Evolutionary conservation across 2,797 vertebrate species (phyloP).

Genomic region (Enteromius viviparus): DNA sequence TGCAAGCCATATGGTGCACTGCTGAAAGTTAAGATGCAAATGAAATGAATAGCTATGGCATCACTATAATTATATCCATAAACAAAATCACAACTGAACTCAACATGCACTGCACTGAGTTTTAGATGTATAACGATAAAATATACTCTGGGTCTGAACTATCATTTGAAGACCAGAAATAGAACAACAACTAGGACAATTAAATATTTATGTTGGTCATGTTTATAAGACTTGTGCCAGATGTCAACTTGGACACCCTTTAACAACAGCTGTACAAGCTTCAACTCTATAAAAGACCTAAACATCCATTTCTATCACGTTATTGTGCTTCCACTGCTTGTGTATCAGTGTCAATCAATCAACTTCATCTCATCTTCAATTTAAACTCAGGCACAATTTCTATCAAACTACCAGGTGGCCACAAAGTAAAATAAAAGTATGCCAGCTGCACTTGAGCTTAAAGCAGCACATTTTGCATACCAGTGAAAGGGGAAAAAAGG

Average conservation of each 20-base stretch:
- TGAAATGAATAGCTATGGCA: not conserved
- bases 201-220: constrained; percentile 44
- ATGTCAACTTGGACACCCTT: constrained; percentile 8
- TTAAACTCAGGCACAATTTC: not conserved
- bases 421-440: not conserved
- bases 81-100: not conserved
- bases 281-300: not conserved
- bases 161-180: not conserved
- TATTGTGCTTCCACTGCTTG: not conserved
- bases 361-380: not conserved
- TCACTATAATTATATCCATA: not conserved
- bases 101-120: not conserved
- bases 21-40: not conserved
- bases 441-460: not conserved
- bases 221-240: constrained; percentile 41
- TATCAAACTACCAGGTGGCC: not conserved
- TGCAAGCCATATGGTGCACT: not conserved
- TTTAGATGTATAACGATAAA: not conserved
- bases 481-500: constrained; percentile 3
- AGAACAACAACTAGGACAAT: not conserved
- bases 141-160: not conserved
- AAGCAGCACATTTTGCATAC: constrained; percentile 8
- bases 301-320: not conserved
- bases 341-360: not conserved
- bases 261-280: constrained; percentile 4